These are phyloP conservation scores for Lepeophtheirus nordmannii DNA, from an alignment of 2,888 invertebrate species.

Conservation along the genomic window DNA sequence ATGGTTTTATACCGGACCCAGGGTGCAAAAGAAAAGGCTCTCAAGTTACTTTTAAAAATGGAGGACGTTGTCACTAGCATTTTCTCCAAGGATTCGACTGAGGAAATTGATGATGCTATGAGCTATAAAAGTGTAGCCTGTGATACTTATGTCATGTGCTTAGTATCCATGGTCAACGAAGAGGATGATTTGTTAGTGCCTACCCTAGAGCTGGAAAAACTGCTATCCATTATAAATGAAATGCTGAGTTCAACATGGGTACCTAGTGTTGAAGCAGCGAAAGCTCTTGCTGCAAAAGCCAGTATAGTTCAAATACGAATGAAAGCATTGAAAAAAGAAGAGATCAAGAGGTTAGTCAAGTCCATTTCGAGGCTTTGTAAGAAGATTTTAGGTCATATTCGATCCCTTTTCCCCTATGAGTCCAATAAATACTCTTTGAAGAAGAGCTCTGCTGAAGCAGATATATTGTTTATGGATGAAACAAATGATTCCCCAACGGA, in stretches of 20 bases:
- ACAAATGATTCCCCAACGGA: constrained; percentile 1
- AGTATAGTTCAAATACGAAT: neutral
- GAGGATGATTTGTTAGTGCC: neutral
- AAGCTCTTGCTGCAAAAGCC: neutral
- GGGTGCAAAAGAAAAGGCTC: neutral
- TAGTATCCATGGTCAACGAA: neutral
- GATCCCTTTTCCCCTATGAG: neutral
- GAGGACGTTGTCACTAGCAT: neutral
- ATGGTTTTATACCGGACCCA: neutral
- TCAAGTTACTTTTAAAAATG: neutral
- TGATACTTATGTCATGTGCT: neutral
- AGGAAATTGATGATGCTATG: neutral
- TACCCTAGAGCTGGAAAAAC: neutral
- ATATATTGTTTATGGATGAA: constrained; percentile 20
- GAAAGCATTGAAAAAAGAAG: neutral
- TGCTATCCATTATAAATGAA: neutral
- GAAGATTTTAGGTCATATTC: constrained; percentile 1
- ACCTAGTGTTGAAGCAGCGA: neutral
- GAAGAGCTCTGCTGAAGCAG: constrained; percentile 3
- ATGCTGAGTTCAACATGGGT: neutral
- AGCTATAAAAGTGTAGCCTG: neutral
- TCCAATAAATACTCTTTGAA: constrained; percentile 1
- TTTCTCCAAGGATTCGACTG: neutral
- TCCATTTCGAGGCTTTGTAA: constrained; percentile 3
- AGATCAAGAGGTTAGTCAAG: neutral